Conservation (phyloP, 1,140 invertebrate genomes). For the Neotoxoptera formosana region DNA sequence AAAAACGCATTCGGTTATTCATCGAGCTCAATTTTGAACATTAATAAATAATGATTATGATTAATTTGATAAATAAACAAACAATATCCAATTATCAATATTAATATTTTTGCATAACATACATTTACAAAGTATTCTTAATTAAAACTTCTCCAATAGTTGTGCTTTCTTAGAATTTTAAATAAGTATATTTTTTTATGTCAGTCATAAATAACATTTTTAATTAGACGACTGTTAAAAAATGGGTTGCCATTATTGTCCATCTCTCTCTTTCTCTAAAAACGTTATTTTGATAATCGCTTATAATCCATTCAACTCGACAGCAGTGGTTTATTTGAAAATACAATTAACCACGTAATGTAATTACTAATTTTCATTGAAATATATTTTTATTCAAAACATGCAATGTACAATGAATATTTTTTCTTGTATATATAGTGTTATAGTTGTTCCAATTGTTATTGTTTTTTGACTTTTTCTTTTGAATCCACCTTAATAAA, state of each 20-base stretch:
- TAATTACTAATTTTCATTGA: background rate
- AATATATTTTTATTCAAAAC: background rate
- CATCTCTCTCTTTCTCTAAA: background rate
- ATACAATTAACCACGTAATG: background rate
- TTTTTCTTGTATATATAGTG: background rate
- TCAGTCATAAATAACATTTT: background rate
- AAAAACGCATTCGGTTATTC: background rate
- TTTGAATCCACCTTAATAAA: background rate
- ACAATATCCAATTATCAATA: background rate
- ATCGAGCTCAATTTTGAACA: background rate
- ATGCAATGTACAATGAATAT: background rate
- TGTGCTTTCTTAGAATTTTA: too few relatives aligned
- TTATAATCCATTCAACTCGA: background rate
- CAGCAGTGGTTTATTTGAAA: background rate
- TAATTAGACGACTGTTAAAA: background rate
- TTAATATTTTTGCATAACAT: constrained; percentile 7
- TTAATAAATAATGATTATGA: background rate
- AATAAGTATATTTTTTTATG: background rate
- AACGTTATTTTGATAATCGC: background rate
- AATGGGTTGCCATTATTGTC: background rate
- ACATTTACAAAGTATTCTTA: background rate
- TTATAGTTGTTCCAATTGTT: background rate
- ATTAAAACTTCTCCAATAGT: background rate
- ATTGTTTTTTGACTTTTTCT: background rate
- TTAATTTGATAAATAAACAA: background rate